phyloP scores from a whole-genome alignment of 2,113 vertebrate genomes.

The Pedetes capensis region DNA sequence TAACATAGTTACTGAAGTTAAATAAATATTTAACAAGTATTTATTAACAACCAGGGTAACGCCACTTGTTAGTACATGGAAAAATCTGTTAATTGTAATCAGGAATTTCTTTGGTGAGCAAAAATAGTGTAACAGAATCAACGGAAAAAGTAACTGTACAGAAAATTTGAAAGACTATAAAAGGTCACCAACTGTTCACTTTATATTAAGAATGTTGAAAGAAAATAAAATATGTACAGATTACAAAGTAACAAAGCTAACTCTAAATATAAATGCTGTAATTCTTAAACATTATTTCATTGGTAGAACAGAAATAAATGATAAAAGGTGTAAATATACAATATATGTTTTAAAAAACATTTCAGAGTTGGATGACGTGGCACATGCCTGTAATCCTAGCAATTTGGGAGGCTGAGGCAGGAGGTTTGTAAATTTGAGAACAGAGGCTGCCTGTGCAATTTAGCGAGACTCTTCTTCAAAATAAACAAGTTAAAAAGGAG shows the following conservation, averaged over 20 bases:
- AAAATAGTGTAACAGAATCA: not conserved
- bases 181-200: not conserved
- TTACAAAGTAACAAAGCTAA: not conserved
- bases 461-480: no score
- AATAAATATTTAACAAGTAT: slow-evolving; percentile 16
- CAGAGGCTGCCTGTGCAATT: no score
- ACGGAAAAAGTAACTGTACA: not conserved
- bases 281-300: not conserved
- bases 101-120: not conserved
- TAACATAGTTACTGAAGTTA: slow-evolving; percentile 15
- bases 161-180: not conserved
- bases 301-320: not conserved
- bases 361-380: no score
- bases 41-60: not conserved
- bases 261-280: not conserved
- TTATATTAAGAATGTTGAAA: not conserved
- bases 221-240: not conserved
- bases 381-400: no score
- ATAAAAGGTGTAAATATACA: not conserved
- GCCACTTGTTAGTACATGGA: not conserved
- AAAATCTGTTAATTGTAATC: not conserved
- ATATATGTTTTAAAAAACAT: not conserved
- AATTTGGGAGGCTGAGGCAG: no score
- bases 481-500: no score
- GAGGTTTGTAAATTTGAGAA: no score